Percentiles rank a stretch among this genome's conserved stretches.
These are phyloP conservation scores for Lasaia peninsularis DNA, from an alignment of 1,140 invertebrate species.

Conservation along the genomic window DNA sequence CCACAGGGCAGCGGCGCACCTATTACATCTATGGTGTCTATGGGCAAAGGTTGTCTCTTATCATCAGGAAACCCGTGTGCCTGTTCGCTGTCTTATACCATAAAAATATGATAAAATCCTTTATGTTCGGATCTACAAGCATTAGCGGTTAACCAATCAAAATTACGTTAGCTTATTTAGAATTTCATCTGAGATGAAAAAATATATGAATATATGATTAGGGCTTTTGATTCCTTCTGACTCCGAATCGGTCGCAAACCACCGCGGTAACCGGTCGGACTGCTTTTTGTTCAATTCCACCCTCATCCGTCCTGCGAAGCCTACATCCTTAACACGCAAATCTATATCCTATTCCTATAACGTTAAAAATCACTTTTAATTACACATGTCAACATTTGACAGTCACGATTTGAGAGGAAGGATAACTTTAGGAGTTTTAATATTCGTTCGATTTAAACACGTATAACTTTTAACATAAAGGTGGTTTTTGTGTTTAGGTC, in stretches of 20 bases:
- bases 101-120: no score
- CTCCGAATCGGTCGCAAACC: constrained; percentile 44
- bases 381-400: constrained; percentile 30
- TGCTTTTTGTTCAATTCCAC: constrained; percentile 61
- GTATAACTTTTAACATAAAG: constrained; percentile 23
- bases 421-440: constrained; percentile 48
- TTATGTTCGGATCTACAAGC: no score
- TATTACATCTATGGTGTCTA: no score
- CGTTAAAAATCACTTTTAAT: constrained; percentile 23
- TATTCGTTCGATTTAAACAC: constrained; percentile 30
- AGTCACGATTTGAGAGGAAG: constrained; percentile 61
- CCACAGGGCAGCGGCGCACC: no score
- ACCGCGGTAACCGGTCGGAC: constrained; percentile 48
- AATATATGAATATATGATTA: constrained; percentile 57
- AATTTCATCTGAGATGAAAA: constrained; percentile 29
- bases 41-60: no score
- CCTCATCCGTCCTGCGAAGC: constrained; percentile 40
- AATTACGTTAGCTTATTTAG: constrained; percentile 11
- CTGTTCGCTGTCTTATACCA: no score
- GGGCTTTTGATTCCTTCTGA: constrained; percentile 44
- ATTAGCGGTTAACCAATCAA: not conserved
- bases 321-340: constrained; percentile 23
- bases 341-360: constrained; percentile 17
- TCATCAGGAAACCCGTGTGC: no score
- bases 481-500: constrained; percentile 26